Conservation (phyloP, 2,113 vertebrate species). For the Fulica atra region DNA sequence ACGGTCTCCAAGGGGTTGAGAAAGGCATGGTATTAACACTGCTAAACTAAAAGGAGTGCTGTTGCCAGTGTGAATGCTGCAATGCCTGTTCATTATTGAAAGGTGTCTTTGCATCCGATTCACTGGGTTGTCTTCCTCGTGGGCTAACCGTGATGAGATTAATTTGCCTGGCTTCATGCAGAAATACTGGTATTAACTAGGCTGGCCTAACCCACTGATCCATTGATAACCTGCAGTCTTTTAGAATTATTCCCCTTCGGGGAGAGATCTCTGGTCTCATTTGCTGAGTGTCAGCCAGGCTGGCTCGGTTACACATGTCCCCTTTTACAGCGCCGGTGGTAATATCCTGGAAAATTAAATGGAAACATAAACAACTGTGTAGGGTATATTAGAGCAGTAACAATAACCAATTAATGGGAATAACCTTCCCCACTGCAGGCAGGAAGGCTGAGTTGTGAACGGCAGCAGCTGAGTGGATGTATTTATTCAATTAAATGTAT, state of each 20-base stretch:
- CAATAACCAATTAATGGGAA: slow-evolving; percentile 47
- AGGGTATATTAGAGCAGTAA: not conserved
- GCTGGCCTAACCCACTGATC: not conserved
- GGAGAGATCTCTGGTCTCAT: not conserved
- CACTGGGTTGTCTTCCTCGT: not conserved
- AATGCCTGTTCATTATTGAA: not conserved
- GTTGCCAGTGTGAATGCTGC: not conserved
- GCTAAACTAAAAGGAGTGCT: not conserved
- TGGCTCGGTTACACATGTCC: not conserved
- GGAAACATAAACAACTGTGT: slow-evolving; percentile 23
- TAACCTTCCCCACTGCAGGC: not conserved
- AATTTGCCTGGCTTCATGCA: not conserved
- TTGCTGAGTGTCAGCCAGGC: not conserved
- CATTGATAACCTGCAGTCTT: not conserved
- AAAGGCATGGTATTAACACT: not conserved
- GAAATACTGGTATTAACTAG: not conserved
- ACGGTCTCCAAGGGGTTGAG: not conserved
- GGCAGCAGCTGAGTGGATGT: not conserved
- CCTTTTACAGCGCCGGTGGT: not conserved
- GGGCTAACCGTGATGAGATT: not conserved
- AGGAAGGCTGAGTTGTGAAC: not conserved
- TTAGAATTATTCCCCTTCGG: not conserved
- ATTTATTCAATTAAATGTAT: slow-evolving; percentile 55
- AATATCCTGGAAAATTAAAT: slow-evolving; percentile 8
- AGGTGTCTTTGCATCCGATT: not conserved